phyloP scores from a whole-genome alignment of 2,113 vertebrate species.

The Nibea coibor region DNA sequence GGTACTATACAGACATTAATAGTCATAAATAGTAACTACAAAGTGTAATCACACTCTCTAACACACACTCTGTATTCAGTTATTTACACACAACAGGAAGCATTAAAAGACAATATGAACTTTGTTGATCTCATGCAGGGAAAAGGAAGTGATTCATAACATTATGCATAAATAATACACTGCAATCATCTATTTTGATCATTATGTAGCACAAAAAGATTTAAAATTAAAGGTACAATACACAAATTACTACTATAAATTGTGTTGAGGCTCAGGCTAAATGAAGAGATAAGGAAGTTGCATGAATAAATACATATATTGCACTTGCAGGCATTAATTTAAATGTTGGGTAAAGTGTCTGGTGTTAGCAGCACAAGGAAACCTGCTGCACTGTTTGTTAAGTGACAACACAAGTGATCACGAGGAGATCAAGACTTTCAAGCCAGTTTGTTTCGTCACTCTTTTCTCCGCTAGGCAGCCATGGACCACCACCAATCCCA shows the following conservation, averaged over 20 bases:
- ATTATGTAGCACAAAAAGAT: not conserved
- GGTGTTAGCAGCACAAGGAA: not conserved
- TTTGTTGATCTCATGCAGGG: not conserved
- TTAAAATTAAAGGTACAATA: not conserved
- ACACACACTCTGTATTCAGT: not conserved
- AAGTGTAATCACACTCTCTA: too few relatives aligned
- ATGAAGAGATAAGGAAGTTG: not conserved
- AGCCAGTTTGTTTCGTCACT: not conserved
- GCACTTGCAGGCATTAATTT: not conserved
- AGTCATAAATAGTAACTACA: too few relatives aligned
- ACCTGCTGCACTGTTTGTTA: not conserved
- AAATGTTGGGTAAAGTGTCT: not conserved
- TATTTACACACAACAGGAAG: not conserved
- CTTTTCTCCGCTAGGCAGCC: slow-evolving; percentile 22
- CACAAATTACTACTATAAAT: not conserved
- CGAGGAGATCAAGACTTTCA: not conserved
- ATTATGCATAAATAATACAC: not conserved
- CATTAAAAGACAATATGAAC: not conserved
- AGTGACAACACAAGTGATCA: not conserved
- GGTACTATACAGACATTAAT: too few relatives aligned
- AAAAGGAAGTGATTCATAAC: not conserved
- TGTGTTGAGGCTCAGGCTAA: not conserved
- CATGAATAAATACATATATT: not conserved
- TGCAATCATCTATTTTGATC: not conserved
- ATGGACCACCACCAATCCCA: slow-evolving; percentile 66